Percentiles rank a stretch among this genome's conserved stretches.
These are phyloP conservation scores for Neolamprologus caudopunctatus DNA, from an alignment of 2,113 vertebrate genomes.

Conservation along the genomic window DNA sequence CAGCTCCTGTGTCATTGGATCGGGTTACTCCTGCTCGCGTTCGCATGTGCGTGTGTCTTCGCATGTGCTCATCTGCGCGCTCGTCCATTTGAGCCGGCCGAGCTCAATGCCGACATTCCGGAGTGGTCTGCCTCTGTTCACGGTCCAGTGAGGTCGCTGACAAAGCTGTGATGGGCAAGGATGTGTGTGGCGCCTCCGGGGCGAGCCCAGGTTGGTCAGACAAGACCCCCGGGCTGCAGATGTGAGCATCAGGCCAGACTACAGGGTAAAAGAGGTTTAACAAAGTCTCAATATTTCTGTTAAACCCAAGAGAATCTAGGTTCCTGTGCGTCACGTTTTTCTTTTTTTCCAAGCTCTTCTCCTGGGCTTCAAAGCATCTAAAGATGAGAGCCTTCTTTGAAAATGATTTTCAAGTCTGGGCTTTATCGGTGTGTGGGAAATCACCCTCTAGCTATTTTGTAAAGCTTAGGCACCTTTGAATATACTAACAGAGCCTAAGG, in stretches of 20 bases:
- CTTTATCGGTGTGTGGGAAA: slow-evolving; percentile 64
- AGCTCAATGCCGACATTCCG: slow-evolving; percentile 62
- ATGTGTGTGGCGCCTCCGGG: slow-evolving; percentile 54
- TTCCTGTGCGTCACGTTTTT: slow-evolving; percentile 13
- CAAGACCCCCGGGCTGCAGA: neutral
- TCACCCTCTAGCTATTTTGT: slow-evolving; percentile 62
- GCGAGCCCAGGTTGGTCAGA: slow-evolving; percentile 14
- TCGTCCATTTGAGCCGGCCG: slow-evolving; percentile 37
- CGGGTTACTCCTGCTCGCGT: slow-evolving; percentile 35
- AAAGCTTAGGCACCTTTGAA: slow-evolving; percentile 65
- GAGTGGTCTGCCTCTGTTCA: slow-evolving; percentile 60
- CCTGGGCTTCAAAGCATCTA: slow-evolving; percentile 56
- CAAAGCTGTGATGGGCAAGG: slow-evolving; percentile 47
- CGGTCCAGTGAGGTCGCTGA: slow-evolving; percentile 64
- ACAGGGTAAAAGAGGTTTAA: neutral
- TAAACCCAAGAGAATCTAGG: slow-evolving; percentile 8
- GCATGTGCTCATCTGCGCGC: slow-evolving; percentile 24
- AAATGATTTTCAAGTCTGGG: slow-evolving; percentile 61
- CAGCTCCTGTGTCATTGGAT: slow-evolving; percentile 64
- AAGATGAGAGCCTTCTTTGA: slow-evolving; percentile 54
- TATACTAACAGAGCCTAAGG: slow-evolving; percentile 51
- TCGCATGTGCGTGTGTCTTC: neutral
- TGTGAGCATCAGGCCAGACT: neutral
- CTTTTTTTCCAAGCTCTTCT: slow-evolving; percentile 11
- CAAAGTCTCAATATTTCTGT: slow-evolving; percentile 12